Base-by-base conservation (phyloP, 2,888 invertebrate species). In the Apeira syringaria region DNA sequence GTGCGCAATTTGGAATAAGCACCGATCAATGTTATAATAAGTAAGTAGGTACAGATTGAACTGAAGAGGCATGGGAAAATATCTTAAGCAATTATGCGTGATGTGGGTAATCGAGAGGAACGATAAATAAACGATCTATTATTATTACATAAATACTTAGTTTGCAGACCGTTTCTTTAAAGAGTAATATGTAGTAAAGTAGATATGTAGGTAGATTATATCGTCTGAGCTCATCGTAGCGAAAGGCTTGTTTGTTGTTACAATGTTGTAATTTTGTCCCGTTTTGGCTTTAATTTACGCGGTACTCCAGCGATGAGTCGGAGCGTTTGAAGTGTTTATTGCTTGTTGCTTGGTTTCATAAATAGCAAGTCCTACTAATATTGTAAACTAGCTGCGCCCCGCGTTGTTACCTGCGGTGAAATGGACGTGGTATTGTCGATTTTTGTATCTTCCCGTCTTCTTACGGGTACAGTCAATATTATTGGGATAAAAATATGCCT, bases 51-150 rank as follows among this genome's bases (percentile, higher is more conserved):
- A 31, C 39, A 59, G 56, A 56, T 54, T 50, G 35, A 46, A 46
- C 47, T 47, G 49, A 57, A 64, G 60, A 53, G 61, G 63, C 49
- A 77, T 77, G 77, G 76, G 79, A 80, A 76, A 79, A 74, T 75
- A 71, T 62, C 64, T 67, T 53, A 49, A 63, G 59, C 74, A 68
- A 81, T 83, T 76, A 80, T 64, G 43, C 28, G 52, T 59, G 60
- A 68, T 67, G 61, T 67, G 51, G 51, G 60, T 75, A 77, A 81
- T 77, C 52, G 56, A 34, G 39, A 35, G 34, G 59, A 56, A 66
- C 69, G 55, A 63, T 66, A 69, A 69, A 76, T 70, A 70, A 79
- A 79, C 78, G 82, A 30, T 35, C 1, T 20, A 20, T 7, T 20
- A 46, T 46, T 46, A 84, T 83, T 74, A 73, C 62, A 67, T 77